A percentile compares a stretch with the other conserved stretches of the same genome.
Evolutionary conservation across 2,113 vertebrate species (phyloP).

Genomic region (Amphiprion ocellaris): DNA sequence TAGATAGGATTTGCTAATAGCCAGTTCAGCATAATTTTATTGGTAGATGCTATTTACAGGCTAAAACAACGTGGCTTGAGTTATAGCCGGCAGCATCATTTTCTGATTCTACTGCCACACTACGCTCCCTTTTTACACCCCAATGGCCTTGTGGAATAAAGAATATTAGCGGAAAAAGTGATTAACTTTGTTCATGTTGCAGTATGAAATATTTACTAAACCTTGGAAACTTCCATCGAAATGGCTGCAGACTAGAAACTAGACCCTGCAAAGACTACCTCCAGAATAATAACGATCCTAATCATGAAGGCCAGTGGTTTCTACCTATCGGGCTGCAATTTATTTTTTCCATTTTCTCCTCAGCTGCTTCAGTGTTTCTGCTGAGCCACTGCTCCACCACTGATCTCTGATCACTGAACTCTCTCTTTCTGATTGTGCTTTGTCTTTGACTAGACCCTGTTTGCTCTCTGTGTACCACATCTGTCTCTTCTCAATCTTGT

Average conservation of each 20-base stretch:
- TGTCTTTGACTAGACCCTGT: slow-evolving; percentile 27
- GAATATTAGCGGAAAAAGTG: not conserved
- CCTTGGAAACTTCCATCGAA: slow-evolving; percentile 17
- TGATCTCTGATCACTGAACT: not conserved
- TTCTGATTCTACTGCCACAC: not conserved
- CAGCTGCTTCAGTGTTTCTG: slow-evolving; percentile 37
- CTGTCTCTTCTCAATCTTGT: slow-evolving; percentile 49
- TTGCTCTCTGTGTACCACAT: not conserved
- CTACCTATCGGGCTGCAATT: slow-evolving; percentile 23
- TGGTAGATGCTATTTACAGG: not conserved
- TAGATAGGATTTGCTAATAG: not conserved
- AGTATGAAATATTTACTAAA: slow-evolving; percentile 14
- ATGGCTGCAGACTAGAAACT: slow-evolving; percentile 11
- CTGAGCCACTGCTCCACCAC: slow-evolving; percentile 54
- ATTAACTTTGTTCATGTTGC: slow-evolving; percentile 5
- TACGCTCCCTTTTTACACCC: not conserved
- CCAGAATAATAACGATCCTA: not conserved
- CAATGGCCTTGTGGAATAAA: slow-evolving; percentile 3
- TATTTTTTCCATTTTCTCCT: slow-evolving; percentile 23
- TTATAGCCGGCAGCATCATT: not conserved
- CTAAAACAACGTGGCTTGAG: not conserved
- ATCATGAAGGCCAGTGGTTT: slow-evolving; percentile 4
- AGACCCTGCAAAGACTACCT: slow-evolving; percentile 5
- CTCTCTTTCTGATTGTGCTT: not conserved
- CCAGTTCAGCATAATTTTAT: not conserved